Conservation (phyloP, 1,140 invertebrate genomes). For the Meloidogyne floridensis region DNA sequence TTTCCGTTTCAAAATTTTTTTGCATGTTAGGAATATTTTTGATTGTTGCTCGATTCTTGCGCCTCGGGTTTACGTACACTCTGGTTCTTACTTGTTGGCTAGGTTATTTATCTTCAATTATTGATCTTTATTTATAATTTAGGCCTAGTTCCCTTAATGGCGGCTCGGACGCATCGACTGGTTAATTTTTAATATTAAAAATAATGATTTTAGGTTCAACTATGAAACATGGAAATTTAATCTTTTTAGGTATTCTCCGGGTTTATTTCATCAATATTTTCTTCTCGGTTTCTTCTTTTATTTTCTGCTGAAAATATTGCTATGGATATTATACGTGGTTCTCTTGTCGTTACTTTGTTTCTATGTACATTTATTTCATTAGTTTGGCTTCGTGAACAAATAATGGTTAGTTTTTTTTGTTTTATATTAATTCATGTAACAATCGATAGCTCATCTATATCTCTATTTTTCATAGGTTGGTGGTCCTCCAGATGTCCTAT, state of each 20-base stretch:
- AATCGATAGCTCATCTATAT: constrained; percentile 61
- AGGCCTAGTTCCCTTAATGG: constrained; percentile 83
- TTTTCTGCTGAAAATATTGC: constrained; percentile 56
- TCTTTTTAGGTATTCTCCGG: too few species aligned
- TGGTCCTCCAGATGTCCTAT: constrained; percentile 34
- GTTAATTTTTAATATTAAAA: constrained; percentile 19
- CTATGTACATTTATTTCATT: constrained; percentile 93
- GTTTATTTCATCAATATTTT: constrained; percentile 74
- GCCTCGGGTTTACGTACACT: constrained; percentile 94
- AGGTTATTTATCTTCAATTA: constrained; percentile 74
- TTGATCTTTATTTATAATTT: background rate
- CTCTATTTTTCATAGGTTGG: constrained; percentile 68
- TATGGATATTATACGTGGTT: constrained; percentile 71
- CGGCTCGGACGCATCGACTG: constrained; percentile 72
- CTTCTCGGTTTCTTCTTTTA: constrained; percentile 81
- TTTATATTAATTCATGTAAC: too few species aligned
- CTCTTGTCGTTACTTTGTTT: constrained; percentile 93
- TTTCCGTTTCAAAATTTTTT: constrained; percentile 69
- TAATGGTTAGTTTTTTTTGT: constrained; percentile 75
- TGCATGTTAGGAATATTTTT: constrained; percentile 77
- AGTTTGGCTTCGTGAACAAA: constrained; percentile 96
- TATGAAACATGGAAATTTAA: too few species aligned
- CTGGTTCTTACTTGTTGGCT: constrained; percentile 94
- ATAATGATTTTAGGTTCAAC: too few species aligned
- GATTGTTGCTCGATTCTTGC: constrained; percentile 84